Base-by-base conservation (phyloP, 2,797 vertebrate genomes). In the Ctenopoma multispine region DNA sequence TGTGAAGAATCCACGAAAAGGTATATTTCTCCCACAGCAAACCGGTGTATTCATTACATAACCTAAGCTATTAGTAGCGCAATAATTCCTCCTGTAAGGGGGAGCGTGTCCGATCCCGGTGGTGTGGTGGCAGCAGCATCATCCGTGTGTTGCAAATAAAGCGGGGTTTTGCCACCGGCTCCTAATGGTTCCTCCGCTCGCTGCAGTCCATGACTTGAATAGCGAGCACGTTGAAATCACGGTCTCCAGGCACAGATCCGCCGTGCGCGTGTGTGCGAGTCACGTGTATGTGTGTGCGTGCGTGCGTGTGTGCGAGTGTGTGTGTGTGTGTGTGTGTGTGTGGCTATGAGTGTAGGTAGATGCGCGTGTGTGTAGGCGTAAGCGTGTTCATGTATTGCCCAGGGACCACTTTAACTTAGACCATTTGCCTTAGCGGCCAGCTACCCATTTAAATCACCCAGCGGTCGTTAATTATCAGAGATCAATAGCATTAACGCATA, bases 131-230 rank as follows among this genome's bases (percentile, higher is more conserved):
- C 71, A 47, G 69, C 80, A 64, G 63, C 74, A 83, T 20, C 80
- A 62, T 80, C 76, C 83, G 81, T 77, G 83, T 81, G 79, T 57
- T 82, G 79, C 88, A 73, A 81, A 85, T 72, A 66, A 84, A 86
- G 74, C 75, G 51, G 17, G 2, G 58, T 71, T 56, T 21, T n/a
- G 77, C 81, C 87, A 85, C 83, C 81, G 82, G 75, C 80, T 91
- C 77, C 85, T 88, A 85, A 89, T 72, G 80, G 77, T 78, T 69
- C 81, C 81, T 60, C 80, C 61, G 75, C 82, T 79, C 85, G 77
- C 86, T 84, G 89, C 89, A 89, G 87, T 89, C 86, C 90, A 90
- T 89, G 89, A 90, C 85, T 91, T 64, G 88, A 90, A 92, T 85
- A 81, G 86, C 72, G 90, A 91, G 85, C 90, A 86, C 82, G 80